phyloP scores from a whole-genome alignment of 2,888 invertebrate genomes.

The Eupithecia pulchellata region DNA sequence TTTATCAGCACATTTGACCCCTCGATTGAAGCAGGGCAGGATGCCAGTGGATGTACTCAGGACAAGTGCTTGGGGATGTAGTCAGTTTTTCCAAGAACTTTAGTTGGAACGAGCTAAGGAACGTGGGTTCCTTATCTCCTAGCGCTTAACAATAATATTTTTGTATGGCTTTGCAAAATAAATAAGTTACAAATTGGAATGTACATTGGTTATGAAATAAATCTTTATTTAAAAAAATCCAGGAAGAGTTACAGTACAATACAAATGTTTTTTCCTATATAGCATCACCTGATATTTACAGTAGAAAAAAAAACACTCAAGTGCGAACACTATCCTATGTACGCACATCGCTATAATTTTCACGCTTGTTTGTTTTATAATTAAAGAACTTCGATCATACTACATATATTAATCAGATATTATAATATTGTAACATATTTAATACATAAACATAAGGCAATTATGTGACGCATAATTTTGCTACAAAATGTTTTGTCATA shows the following conservation, averaged over 20 bases:
- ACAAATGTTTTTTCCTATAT: not conserved
- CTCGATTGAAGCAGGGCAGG: slow-evolving; percentile 54
- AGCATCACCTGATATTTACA: not conserved
- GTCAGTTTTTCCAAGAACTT: not conserved
- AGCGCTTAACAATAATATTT: not conserved
- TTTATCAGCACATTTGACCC: slow-evolving; percentile 69
- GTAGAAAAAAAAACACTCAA: not conserved
- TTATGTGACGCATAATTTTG: no score
- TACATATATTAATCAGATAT: no score
- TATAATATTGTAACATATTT: no score
- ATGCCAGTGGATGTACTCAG: slow-evolving; percentile 33
- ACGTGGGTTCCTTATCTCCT: not conserved
- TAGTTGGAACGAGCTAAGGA: no score
- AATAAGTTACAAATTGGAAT: no score
- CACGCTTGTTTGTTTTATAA: no score
- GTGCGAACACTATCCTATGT: no score
- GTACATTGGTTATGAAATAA: no score
- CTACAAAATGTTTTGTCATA: not conserved
- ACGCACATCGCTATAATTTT: not conserved
- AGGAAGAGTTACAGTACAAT: not conserved
- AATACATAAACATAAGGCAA: no score
- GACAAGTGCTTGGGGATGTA: not conserved
- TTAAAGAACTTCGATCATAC: no score
- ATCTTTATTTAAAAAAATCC: not conserved
- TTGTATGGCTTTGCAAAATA: not conserved